Evolutionary conservation across 1,140 invertebrate genomes (phyloP).

Genomic region (Homarus americanus): DNA sequence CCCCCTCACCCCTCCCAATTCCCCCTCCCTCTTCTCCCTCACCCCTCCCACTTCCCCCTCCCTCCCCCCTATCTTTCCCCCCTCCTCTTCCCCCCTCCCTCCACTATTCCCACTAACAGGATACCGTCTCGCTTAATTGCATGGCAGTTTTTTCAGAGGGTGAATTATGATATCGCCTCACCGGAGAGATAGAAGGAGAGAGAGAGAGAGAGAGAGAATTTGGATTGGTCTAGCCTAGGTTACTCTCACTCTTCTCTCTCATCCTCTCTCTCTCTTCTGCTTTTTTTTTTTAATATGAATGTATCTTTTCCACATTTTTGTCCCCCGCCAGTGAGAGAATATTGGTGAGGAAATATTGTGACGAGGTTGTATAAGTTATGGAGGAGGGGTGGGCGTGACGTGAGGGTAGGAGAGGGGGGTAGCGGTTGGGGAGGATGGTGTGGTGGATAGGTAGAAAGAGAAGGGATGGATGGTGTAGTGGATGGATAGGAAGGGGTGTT

Average conservation of each 20-base stretch:
- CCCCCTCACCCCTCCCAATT: too few relatives aligned
- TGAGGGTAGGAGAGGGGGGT: too few relatives aligned
- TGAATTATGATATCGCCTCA: slow-evolving; percentile 38
- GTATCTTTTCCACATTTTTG: neutral
- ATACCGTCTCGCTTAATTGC: slow-evolving; percentile 46
- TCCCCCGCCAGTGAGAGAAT: neutral
- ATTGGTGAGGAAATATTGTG: neutral
- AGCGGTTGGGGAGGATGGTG: too few relatives aligned
- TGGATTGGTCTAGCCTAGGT: neutral
- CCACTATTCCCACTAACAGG: slow-evolving; percentile 13
- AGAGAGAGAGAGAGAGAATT: neutral
- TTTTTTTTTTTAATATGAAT: neutral
- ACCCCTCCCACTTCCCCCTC: neutral
- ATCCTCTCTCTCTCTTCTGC: neutral
- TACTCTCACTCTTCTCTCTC: neutral
- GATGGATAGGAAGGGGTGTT: too few relatives aligned
- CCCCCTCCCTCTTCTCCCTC: neutral
- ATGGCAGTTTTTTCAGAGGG: slow-evolving; percentile 39
- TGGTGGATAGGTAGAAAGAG: too few relatives aligned
- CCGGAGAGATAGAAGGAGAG: slow-evolving; percentile 23
- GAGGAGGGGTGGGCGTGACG: too few relatives aligned
- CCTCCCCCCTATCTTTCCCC: slow-evolving; percentile 7
- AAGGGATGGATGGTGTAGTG: too few relatives aligned
- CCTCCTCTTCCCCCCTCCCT: neutral
- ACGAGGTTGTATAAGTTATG: neutral